Percentiles rank a stretch among this genome's conserved stretches.
Conservation (phyloP, 92 coral and sea anemone species). For the Phymanthus crucifer region DNA sequence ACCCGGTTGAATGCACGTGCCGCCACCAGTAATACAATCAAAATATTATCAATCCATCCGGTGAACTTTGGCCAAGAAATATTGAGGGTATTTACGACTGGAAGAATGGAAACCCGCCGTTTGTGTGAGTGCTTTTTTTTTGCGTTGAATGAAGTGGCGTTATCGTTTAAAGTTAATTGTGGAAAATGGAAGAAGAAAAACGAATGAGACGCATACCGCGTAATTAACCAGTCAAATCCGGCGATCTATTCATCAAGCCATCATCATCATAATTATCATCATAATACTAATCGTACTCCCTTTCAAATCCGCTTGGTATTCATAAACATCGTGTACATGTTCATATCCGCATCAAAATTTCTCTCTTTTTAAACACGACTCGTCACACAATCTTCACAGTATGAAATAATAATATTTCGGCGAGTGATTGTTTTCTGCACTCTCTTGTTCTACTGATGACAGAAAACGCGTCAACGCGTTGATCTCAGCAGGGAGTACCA, state of each 20-base stretch:
- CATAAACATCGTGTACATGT: no score
- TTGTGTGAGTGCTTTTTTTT: not conserved
- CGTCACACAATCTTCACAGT: not conserved
- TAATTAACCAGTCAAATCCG: no score
- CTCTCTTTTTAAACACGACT: not conserved
- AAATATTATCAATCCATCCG: not conserved
- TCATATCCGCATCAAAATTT: not conserved
- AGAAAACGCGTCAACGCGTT: not conserved
- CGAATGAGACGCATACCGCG: no score
- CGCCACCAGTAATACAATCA: not conserved
- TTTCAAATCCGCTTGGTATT: not conserved
- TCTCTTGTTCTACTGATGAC: not conserved
- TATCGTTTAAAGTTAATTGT: not conserved
- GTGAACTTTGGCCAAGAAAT: not conserved
- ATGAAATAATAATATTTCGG: not conserved
- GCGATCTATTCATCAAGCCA: not conserved
- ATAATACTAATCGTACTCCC: not conserved
- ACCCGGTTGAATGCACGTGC: not conserved
- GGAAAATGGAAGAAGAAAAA: no score
- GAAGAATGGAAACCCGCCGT: not conserved
- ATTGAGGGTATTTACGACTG: not conserved
- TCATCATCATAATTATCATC: not conserved
- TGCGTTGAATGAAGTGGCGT: not conserved
- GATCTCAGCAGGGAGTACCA: not conserved
- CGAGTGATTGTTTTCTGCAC: not conserved